Percentiles rank a stretch among this genome's conserved stretches.
phyloP scores from a whole-genome alignment of 1,140 invertebrate species.

The Charaxes varanes region DNA sequence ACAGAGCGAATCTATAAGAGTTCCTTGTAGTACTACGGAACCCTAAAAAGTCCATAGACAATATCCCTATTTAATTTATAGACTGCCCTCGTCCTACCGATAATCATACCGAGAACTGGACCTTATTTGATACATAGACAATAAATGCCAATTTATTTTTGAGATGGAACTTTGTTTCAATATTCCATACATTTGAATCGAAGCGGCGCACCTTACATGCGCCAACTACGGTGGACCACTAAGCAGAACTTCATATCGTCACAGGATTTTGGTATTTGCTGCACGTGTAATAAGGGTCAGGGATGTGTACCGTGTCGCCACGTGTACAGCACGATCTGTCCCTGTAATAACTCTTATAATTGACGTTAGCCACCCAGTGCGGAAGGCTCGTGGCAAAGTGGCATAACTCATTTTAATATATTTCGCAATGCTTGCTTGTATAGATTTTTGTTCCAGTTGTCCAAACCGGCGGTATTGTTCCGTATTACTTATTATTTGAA shows the following conservation, averaged over 20 bases:
- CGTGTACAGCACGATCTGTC: constrained; percentile 49
- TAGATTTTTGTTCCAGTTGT: no score
- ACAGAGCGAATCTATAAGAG: no score
- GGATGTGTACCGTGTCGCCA: constrained; percentile 3
- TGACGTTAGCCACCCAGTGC: constrained; percentile 59
- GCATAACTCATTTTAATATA: constrained; percentile 15
- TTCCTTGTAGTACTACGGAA: no score
- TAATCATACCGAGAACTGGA: constrained; percentile 1
- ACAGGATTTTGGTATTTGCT: constrained; percentile 8
- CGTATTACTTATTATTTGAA: no score
- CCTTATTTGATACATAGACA: constrained; percentile 12
- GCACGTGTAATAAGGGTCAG: constrained; percentile 12
- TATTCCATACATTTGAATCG: constrained; percentile 23
- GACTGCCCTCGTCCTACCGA: no score
- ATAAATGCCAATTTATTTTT: constrained; percentile 22
- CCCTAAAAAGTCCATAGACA: no score
- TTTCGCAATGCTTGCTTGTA: no score
- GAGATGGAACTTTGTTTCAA: constrained; percentile 11
- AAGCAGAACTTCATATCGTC: background rate
- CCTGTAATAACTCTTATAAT: constrained; percentile 57
- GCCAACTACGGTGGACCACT: constrained; percentile 21
- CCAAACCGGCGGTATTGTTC: no score
- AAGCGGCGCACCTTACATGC: constrained; percentile 34
- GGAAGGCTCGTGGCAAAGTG: constrained; percentile 14
- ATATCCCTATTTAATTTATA: no score